Evolutionary conservation across 2,888 invertebrate genomes (phyloP), one percentile per base, ranked within the genome.

Genomic region (Andrena minutula): DNA sequence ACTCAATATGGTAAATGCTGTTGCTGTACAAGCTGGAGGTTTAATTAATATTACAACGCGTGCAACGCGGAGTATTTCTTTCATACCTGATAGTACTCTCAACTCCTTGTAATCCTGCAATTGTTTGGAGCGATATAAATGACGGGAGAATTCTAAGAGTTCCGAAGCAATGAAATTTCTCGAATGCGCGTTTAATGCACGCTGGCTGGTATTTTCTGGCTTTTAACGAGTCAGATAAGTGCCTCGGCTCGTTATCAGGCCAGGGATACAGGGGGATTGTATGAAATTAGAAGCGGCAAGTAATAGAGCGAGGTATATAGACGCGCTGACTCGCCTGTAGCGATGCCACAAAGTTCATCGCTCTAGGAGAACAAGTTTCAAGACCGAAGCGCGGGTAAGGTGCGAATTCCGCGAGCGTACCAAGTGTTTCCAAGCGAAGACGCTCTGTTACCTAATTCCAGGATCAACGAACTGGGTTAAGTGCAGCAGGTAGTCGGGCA

Each of bases 331-430:
- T 84, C 75, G 82, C 64, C 79, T 87, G 73, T 74, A 86, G 87
- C 85, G 87, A 86, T 87, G 79, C 86, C 78, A 76, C 86, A 87
- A 87, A 87, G 87, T 87, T 87, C 87, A 87, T 87, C 87, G 87
- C 87, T 87, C 87, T 79, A 87, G 80, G 85, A 84, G 85, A 87
- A 87, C 87, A 86, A 87, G 87, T 87, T 87, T 86, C 87, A 75
- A 84, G 85, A 84, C 73, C 87, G 84, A 87, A 87, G 85, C 79
- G 83, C 83, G 83, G 41, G 87, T 81, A 87, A 87, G 84, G 87
- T 84, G 87, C 87, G 82, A 87, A 86, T 87, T 82, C 87, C 85
- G 79, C 74, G 70, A 77, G 66, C 75, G 56, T 70, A 70, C 76
- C 75, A 75, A 79, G 68, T 80, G 83, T 87, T 83, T 73, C 81